phyloP scores from a whole-genome alignment of 30 jellyfish, hydroid and myxozoan genomes.

The Haliclystus octoradiatus region DNA sequence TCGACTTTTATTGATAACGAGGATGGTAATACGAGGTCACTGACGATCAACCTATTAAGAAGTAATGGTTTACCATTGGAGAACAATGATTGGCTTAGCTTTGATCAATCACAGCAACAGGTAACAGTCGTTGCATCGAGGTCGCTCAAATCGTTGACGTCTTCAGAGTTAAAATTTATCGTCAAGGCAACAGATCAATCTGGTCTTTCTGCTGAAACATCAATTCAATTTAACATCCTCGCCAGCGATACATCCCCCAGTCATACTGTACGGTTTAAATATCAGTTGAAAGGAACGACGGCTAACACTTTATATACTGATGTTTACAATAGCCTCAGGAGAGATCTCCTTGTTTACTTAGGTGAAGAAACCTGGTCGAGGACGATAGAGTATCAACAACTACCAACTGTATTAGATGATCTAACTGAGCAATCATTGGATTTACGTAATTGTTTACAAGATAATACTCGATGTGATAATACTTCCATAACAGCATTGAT shows the following conservation, averaged over 20 bases:
- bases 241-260: slow-evolving; percentile 21
- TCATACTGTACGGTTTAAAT: slow-evolving; percentile 17
- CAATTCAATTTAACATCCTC: slow-evolving; percentile 39
- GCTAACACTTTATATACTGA: not conserved
- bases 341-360: not conserved
- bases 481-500: slow-evolving; percentile 4
- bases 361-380: not conserved
- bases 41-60: slow-evolving; percentile 1
- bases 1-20: slow-evolving; percentile 25
- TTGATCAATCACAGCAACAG: slow-evolving; percentile 65
- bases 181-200: slow-evolving; percentile 57
- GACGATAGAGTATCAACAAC: not conserved
- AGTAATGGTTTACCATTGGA: slow-evolving; percentile 1
- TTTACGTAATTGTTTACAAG: slow-evolving; percentile 55
- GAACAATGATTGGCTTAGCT: slow-evolving; percentile 67
- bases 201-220: slow-evolving; percentile 51
- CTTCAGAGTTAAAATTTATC: slow-evolving; percentile 33
- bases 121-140: slow-evolving; percentile 53
- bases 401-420: not conserved
- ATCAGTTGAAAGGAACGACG: not conserved
- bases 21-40: slow-evolving; percentile 26
- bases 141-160: slow-evolving; percentile 30
- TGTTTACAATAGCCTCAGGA: not conserved
- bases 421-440: slow-evolving; percentile 16
- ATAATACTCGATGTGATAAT: slow-evolving; percentile 35